Conservation (phyloP, 2,113 vertebrate genomes). For the Halichoerus grypus region DNA sequence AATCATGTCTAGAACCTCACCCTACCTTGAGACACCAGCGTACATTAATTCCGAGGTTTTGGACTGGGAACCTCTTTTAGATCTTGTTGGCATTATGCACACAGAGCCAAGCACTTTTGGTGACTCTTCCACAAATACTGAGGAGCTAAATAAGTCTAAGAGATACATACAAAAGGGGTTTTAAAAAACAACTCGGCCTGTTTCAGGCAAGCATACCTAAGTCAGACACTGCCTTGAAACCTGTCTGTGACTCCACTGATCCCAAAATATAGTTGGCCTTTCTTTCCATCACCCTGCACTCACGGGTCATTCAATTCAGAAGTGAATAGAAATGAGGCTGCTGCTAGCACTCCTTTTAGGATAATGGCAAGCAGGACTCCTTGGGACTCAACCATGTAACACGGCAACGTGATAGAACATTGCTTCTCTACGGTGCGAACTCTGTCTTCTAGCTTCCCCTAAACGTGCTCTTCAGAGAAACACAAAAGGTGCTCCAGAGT, state of each 20-base stretch:
- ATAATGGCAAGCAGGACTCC: background rate
- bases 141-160: background rate
- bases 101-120: background rate
- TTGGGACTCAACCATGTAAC: background rate
- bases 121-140: background rate
- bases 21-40: background rate
- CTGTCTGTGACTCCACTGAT: background rate
- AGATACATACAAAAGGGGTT: background rate
- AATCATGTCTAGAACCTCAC: background rate
- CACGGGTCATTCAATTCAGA: background rate
- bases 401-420: background rate
- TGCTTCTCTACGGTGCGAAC: background rate
- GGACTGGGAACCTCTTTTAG: background rate
- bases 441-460: constrained; percentile 44
- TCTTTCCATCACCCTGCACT: background rate
- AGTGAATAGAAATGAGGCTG: background rate
- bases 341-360: background rate
- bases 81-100: background rate
- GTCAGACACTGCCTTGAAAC: background rate
- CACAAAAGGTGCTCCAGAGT: constrained; percentile 59
- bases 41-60: background rate
- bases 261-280: background rate
- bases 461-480: constrained; percentile 44
- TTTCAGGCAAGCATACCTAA: background rate
- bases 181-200: background rate